Conservation (phyloP, 2,888 invertebrate genomes). For the Syritta pipiens region DNA sequence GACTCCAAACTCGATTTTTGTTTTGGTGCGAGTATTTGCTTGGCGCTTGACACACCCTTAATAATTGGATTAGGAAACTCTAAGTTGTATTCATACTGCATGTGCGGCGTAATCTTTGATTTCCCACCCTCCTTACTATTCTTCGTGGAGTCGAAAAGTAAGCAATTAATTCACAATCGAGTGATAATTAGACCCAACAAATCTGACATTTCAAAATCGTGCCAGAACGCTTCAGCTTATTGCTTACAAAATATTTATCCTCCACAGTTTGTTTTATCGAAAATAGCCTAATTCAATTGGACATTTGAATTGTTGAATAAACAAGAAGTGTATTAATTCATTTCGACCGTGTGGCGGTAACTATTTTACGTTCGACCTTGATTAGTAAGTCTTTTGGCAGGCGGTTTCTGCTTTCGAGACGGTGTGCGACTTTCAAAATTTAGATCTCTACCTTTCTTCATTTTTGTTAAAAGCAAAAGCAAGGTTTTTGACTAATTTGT, state of each 20-base stretch:
- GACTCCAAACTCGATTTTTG: no score
- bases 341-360: slow-evolving; percentile 3
- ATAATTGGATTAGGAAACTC: background rate
- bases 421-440: no score
- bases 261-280: background rate
- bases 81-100: background rate
- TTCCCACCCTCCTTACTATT: background rate
- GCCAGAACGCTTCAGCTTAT: background rate
- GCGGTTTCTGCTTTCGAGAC: no score
- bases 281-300: slow-evolving; percentile 9
- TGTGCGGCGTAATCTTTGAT: slow-evolving; percentile 3
- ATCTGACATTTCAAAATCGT: slow-evolving; percentile 6
- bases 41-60: no score
- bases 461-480: no score
- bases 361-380: slow-evolving; percentile 9
- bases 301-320: background rate
- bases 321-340: background rate
- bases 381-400: background rate
- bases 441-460: no score
- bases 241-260: slow-evolving; percentile 10
- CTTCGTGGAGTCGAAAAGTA: background rate
- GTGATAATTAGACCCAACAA: slow-evolving; percentile 13
- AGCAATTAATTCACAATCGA: background rate
- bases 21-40: no score
- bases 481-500: no score